A percentile compares a stretch with the other conserved stretches of the same genome.
These are phyloP conservation scores for Polydrusus tereticollis DNA, from an alignment of 2,888 invertebrate genomes.

Conservation along the genomic window DNA sequence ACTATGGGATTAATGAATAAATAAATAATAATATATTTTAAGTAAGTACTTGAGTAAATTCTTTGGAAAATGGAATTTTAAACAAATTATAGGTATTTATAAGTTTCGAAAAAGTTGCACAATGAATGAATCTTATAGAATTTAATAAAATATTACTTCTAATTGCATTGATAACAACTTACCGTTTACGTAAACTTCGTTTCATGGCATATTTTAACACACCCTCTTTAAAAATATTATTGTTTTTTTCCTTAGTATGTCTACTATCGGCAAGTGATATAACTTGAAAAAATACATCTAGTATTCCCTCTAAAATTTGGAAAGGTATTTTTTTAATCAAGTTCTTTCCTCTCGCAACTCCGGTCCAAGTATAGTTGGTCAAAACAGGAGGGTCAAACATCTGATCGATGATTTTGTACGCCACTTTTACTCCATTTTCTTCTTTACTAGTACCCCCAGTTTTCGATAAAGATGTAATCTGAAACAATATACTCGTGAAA, in stretches of 20 bases:
- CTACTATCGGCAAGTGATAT: constrained; percentile 49
- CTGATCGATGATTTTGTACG: constrained; percentile 49
- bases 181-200: constrained; percentile 50
- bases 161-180: constrained; percentile 4
- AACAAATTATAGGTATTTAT: too few species aligned
- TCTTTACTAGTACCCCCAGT: constrained; percentile 47
- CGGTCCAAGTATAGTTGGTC: constrained; percentile 51
- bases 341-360: constrained; percentile 43
- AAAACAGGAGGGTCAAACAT: constrained; percentile 46
- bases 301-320: constrained; percentile 48
- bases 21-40: too few species aligned
- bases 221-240: constrained; percentile 51
- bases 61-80: too few species aligned
- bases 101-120: too few species aligned
- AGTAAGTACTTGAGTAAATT: too few species aligned
- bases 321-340: constrained; percentile 42
- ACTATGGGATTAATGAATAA: too few species aligned
- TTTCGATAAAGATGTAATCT: constrained; percentile 49
- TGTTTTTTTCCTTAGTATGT: constrained; percentile 50
- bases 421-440: constrained; percentile 50
- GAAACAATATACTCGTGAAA: constrained; percentile 15
- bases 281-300: constrained; percentile 51
- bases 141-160: too few species aligned
- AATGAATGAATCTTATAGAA: too few species aligned
- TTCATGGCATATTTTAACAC: constrained; percentile 52